Percentiles rank a stretch among this genome's conserved stretches.
Evolutionary conservation across 2,113 vertebrate genomes (phyloP).

Genomic region (Oreochromis tanganicae): DNA sequence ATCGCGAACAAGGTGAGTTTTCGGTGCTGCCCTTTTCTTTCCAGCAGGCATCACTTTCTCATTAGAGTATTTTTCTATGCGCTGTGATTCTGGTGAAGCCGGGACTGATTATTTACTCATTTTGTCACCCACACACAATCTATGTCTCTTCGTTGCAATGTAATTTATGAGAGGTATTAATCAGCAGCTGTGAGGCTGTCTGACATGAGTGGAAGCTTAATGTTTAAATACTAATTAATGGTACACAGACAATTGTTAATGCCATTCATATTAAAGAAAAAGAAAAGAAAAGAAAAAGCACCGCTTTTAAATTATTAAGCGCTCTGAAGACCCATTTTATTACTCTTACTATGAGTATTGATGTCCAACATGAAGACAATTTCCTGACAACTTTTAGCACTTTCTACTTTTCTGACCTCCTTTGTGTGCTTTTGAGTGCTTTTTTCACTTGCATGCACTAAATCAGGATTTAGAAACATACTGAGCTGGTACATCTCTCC

Average conservation of each 20-base stretch:
- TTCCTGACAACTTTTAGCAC: background rate
- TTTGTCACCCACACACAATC: slow-evolving; percentile 6
- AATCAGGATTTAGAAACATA: background rate
- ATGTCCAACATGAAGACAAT: background rate
- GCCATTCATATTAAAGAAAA: background rate
- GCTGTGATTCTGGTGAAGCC: background rate
- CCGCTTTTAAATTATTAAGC: background rate
- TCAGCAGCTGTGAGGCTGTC: background rate
- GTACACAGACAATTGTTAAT: background rate
- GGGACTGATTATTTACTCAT: slow-evolving; percentile 28
- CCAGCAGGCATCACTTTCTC: slow-evolving; percentile 38
- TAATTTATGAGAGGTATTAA: background rate
- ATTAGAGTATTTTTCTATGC: slow-evolving; percentile 25
- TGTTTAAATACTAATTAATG: background rate
- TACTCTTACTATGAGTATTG: background rate
- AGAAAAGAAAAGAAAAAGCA: background rate
- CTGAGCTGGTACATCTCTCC: background rate
- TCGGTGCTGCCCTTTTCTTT: slow-evolving; percentile 19
- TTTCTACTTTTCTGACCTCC: background rate
- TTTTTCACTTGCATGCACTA: too few species aligned
- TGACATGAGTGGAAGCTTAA: background rate
- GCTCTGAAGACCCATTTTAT: background rate
- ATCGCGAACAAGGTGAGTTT: slow-evolving; percentile 42
- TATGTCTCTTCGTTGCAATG: background rate
- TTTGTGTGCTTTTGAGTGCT: background rate